Percentiles rank a stretch among this genome's conserved stretches.
Conservation (phyloP, 2,888 invertebrate species). For the Parthenolecanium corni region DNA sequence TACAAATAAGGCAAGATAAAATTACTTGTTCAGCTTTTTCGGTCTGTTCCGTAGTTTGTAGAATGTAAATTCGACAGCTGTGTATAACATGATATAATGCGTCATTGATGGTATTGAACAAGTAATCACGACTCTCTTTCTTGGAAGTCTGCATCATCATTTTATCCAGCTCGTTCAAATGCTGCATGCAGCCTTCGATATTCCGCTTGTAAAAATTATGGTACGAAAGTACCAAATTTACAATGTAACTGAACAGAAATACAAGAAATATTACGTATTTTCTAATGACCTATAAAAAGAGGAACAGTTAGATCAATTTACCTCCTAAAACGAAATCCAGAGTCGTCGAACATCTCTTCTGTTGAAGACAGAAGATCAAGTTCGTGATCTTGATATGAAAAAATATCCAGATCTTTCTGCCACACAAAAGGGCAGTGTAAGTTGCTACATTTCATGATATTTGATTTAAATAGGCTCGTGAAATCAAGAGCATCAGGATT, state of each 20-base stretch:
- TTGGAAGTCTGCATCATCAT: constrained; percentile 3
- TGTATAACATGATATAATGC: constrained; percentile 14
- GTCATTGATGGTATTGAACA: constrained; percentile 1
- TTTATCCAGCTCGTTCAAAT: constrained; percentile 16
- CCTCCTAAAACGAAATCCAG: constrained; percentile 2
- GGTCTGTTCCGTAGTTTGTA: not conserved
- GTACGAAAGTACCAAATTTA: constrained; percentile 6
- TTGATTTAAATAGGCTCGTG: too few relatives aligned
- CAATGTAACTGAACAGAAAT: constrained; percentile 3
- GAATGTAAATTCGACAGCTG: constrained; percentile 4
- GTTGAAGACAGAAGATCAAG: not conserved
- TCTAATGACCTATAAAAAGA: not conserved
- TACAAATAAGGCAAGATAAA: too few relatives aligned
- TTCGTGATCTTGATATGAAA: not conserved
- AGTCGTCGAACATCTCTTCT: constrained; percentile 8
- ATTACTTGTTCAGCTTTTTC: constrained; percentile 2
- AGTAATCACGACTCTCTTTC: not conserved
- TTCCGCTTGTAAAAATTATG: constrained; percentile 4
- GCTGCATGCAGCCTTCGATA: not conserved
- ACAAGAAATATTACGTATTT: not conserved
- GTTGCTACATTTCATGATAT: not conserved
- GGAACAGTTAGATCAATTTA: not conserved
- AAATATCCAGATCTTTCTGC: not conserved
- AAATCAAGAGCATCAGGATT: too few relatives aligned
- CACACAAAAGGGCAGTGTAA: constrained; percentile 14